A percentile compares a stretch with the other conserved stretches of the same genome.
These are phyloP conservation scores for Drosophila grimshawi DNA, from an alignment of 1,140 invertebrate genomes.

Conservation along the genomic window DNA sequence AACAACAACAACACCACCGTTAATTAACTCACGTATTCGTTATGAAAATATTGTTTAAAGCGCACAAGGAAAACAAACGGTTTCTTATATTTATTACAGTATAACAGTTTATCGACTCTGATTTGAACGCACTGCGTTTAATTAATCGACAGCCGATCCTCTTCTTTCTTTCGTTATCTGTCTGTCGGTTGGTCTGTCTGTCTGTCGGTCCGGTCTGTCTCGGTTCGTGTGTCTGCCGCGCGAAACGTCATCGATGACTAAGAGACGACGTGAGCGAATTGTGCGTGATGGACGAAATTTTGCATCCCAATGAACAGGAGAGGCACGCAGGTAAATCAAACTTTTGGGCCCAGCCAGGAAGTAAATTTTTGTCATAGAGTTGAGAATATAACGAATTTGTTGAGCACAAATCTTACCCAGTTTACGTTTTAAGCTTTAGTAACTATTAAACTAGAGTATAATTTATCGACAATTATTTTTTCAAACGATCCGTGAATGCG, in stretches of 20 bases:
- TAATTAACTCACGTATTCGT: constrained; percentile 33
- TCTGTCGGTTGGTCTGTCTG: constrained; percentile 10
- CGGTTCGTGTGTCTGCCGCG: constrained; percentile 30
- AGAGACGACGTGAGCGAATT: constrained; percentile 34
- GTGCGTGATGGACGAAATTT: constrained; percentile 30
- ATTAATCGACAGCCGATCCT: not conserved
- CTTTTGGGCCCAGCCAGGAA: not conserved
- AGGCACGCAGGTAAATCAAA: constrained; percentile 42
- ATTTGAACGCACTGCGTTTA: constrained; percentile 31
- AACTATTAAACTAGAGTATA: not conserved
- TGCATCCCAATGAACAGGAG: constrained; percentile 47
- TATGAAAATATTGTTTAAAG: constrained; percentile 12
- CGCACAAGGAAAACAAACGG: constrained; percentile 9
- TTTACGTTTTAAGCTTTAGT: not conserved
- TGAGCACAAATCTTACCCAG: too few species aligned
- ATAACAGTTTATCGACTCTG: constrained; percentile 30
- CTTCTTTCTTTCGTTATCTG: not conserved
- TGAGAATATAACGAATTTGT: not conserved
- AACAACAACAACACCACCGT: constrained; percentile 24
- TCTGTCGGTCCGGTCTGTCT: constrained; percentile 16
- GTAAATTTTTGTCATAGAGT: not conserved
- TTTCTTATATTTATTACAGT: not conserved
- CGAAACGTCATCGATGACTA: constrained; percentile 75
- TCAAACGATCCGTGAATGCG: constrained; percentile 3
- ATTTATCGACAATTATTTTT: not conserved